Conservation (phyloP, 1,140 invertebrate genomes). For the Onthophagus taurus region DNA sequence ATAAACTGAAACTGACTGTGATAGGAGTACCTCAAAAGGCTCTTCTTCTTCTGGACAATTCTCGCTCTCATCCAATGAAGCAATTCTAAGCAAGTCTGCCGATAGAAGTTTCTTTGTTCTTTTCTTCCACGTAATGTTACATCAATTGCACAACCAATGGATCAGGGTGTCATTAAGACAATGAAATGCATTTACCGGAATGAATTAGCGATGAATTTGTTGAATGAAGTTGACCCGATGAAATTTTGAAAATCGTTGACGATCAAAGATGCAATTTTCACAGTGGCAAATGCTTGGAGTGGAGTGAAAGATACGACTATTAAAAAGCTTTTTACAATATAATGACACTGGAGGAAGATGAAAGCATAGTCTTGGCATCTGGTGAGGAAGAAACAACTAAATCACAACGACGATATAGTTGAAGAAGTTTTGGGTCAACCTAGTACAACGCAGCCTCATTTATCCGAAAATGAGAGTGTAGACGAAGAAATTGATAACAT, state of each 20-base stretch:
- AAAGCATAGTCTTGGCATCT: not conserved
- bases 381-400: conserved; percentile 7
- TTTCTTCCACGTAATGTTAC: conserved; percentile 9
- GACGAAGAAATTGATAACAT: conserved; percentile 5
- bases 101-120: too few species aligned
- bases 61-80: too few species aligned
- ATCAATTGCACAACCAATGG: conserved; percentile 9
- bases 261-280: conserved; percentile 14
- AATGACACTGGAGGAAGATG: conserved; percentile 16
- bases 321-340: conserved; percentile 20
- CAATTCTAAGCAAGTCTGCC: too few species aligned
- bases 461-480: conserved; percentile 8
- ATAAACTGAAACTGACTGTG: too few species aligned
- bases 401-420: not conserved
- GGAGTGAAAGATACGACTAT: conserved; percentile 15
- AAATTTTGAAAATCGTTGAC: conserved; percentile 14
- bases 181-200: conserved; percentile 6
- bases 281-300: conserved; percentile 14
- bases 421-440: conserved; percentile 6
- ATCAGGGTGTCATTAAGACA: conserved; percentile 13
- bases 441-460: not conserved
- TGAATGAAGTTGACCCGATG: conserved; percentile 12
- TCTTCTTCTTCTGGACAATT: too few species aligned
- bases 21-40: too few species aligned
- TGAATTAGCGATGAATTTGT: conserved; percentile 6